phyloP scores from a whole-genome alignment of 2,888 invertebrate genomes.

The Hyles lineata region DNA sequence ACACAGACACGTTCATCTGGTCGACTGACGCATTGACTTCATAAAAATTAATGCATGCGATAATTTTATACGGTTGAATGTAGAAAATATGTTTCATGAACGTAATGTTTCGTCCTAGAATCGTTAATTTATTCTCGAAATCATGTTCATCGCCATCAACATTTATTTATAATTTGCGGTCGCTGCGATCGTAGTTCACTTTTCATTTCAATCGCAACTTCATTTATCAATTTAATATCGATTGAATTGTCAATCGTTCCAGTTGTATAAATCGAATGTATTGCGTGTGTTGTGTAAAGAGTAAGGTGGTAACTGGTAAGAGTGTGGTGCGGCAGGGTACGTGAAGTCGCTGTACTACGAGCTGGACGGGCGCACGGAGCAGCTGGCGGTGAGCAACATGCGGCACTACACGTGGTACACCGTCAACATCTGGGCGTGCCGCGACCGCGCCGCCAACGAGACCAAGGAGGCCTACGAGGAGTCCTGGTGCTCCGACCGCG shows the following conservation, averaged over 20 bases:
- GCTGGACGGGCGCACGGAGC: constrained; percentile 78
- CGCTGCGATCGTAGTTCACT: too few relatives aligned
- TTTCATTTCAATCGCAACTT: neutral
- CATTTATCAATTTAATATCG: neutral
- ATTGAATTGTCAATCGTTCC: neutral
- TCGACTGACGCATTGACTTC: constrained; percentile 33
- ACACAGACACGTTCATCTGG: constrained; percentile 35
- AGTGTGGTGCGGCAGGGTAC: constrained; percentile 61
- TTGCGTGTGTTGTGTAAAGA: too few relatives aligned
- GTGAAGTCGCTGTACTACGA: constrained; percentile 70
- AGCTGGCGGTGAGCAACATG: constrained; percentile 74
- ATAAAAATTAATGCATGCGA: constrained; percentile 37
- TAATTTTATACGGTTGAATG: constrained; percentile 29
- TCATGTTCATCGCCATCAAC: constrained; percentile 2
- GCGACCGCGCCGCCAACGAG: constrained; percentile 85
- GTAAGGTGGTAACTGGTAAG: neutral
- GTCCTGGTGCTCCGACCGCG: constrained; percentile 80
- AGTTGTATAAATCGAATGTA: too few relatives aligned
- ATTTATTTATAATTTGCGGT: constrained; percentile 11
- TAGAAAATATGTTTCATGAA: constrained; percentile 23
- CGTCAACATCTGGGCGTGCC: constrained; percentile 91
- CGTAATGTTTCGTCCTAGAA: constrained; percentile 21
- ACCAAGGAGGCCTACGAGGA: constrained; percentile 68
- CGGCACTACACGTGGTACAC: constrained; percentile 92
- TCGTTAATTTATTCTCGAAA: constrained; percentile 31